Percentiles rank a stretch among this genome's conserved stretches.
phyloP scores from a whole-genome alignment of 2,888 invertebrate species.

The Aporophyla nigra region DNA sequence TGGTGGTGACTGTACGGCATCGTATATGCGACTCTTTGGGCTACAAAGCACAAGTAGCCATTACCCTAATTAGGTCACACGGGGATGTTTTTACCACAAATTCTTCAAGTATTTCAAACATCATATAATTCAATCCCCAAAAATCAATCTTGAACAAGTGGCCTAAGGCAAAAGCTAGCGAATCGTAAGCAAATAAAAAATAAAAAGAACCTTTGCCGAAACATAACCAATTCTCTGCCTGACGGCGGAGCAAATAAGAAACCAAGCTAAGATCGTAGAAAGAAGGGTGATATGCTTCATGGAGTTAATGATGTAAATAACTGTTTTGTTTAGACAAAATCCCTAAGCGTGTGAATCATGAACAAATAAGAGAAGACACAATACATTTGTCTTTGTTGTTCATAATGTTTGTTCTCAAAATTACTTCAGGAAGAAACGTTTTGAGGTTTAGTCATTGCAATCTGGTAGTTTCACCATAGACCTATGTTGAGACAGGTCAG shows the following conservation, averaged over 20 bases:
- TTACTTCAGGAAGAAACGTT: neutral
- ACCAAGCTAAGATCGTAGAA: slow-evolving; percentile 29
- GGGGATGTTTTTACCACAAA: neutral
- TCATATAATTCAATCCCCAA: slow-evolving; percentile 11
- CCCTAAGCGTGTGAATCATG: neutral
- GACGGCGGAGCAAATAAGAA: slow-evolving; percentile 42
- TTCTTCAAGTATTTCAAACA: neutral
- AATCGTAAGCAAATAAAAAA: slow-evolving; percentile 26
- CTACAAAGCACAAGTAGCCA: neutral
- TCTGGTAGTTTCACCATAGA: neutral
- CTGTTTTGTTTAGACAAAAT: neutral
- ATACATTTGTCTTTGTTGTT: neutral
- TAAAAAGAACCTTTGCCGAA: slow-evolving; percentile 27
- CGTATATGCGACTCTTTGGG: neutral
- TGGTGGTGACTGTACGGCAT: too few species aligned
- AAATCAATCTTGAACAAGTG: slow-evolving; percentile 18
- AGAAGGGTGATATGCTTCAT: slow-evolving; percentile 5
- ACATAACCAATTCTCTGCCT: slow-evolving; percentile 44
- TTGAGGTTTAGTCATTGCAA: neutral
- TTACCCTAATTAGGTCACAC: neutral
- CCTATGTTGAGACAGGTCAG: neutral
- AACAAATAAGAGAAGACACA: neutral
- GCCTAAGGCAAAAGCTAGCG: slow-evolving; percentile 16
- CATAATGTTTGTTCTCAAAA: neutral
- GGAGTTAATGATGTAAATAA: neutral